A percentile compares a stretch with the other conserved stretches of the same genome.
phyloP scores from a whole-genome alignment of 2,113 vertebrate species.

The Odontophorus gujanensis region DNA sequence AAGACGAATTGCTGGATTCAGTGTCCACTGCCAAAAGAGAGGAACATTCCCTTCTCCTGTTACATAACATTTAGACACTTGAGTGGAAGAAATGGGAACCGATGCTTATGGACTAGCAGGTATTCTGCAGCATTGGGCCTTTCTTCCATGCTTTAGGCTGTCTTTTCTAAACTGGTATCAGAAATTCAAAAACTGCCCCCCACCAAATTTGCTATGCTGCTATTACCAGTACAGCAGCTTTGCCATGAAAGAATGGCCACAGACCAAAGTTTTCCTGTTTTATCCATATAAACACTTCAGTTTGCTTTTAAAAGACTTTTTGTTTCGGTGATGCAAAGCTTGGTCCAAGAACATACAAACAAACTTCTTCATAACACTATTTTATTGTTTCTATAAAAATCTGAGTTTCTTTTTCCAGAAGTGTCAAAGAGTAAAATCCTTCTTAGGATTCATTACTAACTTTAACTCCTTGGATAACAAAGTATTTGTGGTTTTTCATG shows the following conservation, averaged over 20 bases:
- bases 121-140: conserved; percentile 26
- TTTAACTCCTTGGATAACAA: conserved; percentile 12
- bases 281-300: neutral
- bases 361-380: neutral
- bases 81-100: neutral
- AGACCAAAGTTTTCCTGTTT: neutral
- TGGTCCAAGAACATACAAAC: neutral
- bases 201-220: neutral
- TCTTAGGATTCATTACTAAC: neutral
- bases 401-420: neutral
- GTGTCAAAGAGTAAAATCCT: neutral
- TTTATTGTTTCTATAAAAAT: conserved; percentile 19
- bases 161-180: neutral
- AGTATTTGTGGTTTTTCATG: neutral
- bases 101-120: conserved; percentile 35
- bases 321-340: neutral
- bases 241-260: neutral
- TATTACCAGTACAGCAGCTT: neutral
- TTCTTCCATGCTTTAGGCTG: neutral
- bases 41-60: conserved; percentile 65
- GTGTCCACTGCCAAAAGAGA: conserved; percentile 51
- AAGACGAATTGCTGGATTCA: conserved; percentile 32
- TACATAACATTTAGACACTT: conserved; percentile 59
- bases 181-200: neutral
- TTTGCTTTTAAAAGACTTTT: conserved; percentile 21